Evolutionary conservation across 2,797 vertebrate species (phyloP).

Genomic region (Rhinogobio ventralis): DNA sequence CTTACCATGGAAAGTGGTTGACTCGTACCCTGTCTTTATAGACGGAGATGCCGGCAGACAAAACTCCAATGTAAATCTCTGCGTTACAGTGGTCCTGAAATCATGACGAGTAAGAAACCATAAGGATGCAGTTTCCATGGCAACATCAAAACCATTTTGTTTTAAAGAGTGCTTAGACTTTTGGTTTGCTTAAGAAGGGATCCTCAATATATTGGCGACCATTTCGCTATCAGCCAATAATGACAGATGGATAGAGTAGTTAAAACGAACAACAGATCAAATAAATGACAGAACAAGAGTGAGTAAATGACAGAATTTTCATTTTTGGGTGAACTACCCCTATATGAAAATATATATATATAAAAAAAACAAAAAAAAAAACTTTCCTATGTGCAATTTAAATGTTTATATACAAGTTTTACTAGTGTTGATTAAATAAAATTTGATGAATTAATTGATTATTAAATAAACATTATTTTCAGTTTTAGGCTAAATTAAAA

Average conservation of each 20-base stretch:
- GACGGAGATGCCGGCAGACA: conserved; percentile 94
- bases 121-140: conserved; percentile 38
- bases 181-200: conserved; percentile 1
- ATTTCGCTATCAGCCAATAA: not conserved
- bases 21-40: conserved; percentile 97
- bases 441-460: not conserved
- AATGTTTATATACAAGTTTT: not conserved
- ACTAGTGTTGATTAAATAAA: not conserved
- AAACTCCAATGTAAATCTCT: conserved; percentile 96
- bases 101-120: not conserved
- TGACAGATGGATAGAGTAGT: not conserved
- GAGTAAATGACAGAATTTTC: no score
- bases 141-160: conserved; percentile 27
- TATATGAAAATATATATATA: no score
- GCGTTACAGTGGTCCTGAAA: conserved; percentile 95
- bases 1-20: conserved; percentile 98
- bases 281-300: not conserved
- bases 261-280: not conserved
- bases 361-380: no score
- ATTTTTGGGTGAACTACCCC: no score
- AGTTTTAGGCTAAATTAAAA: not conserved
- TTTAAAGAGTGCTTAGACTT: conserved; percentile 11
- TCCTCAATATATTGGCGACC: not conserved
- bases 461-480: not conserved
- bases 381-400: not conserved